Evolutionary conservation across 2,797 vertebrate genomes (phyloP), one percentile per base, ranked within the genome.

Genomic region (Sebastolobus alascanus): DNA sequence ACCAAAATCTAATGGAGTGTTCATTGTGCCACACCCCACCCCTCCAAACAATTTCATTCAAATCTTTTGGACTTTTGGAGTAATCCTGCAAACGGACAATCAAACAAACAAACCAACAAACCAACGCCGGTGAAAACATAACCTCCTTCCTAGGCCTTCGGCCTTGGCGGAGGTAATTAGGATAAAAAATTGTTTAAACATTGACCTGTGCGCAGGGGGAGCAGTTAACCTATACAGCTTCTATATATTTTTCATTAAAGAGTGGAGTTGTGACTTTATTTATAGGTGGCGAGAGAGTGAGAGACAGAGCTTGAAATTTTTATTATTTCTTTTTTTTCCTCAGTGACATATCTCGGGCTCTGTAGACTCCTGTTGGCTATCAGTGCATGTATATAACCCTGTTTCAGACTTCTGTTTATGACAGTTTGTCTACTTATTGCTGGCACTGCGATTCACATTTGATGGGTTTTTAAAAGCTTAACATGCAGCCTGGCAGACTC

Each of bases 381-480:
- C 59, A 37, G 52, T 59, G 63, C 22, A 52, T 65, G 25, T 60
- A 56, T 60, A 56, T 67, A 55, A 77, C 75, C 31, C 33, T 50
- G 31, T 69, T n/a, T 60, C 20, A 29, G 61, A 69, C 35, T 56
- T 75, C 5, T 66, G n/a, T 68, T 73, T 43, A 5, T 82, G 61
- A 75, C 76, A 70, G 50, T 55, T 65, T 79, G 70, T 68, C 73
- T 3, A 65, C 35, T 38, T 73, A 63, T 73, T 31, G 7, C 18
- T 54, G 33, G 22, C 29, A 68, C 69, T 80, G 58, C 27, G 33
- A 67, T 82, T 74, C 14, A 35, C 37, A 59, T 77, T 77, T 64
- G 40, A 75, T 59, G 52, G 65, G 13, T n/a, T 64, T 79, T 83
- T 78, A 61, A 74, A 86, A 81, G 66, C 66, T 68, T 40, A 64